Evolutionary conservation across 2,113 vertebrate genomes (phyloP).

Genomic region (Collichthys lucidus): DNA sequence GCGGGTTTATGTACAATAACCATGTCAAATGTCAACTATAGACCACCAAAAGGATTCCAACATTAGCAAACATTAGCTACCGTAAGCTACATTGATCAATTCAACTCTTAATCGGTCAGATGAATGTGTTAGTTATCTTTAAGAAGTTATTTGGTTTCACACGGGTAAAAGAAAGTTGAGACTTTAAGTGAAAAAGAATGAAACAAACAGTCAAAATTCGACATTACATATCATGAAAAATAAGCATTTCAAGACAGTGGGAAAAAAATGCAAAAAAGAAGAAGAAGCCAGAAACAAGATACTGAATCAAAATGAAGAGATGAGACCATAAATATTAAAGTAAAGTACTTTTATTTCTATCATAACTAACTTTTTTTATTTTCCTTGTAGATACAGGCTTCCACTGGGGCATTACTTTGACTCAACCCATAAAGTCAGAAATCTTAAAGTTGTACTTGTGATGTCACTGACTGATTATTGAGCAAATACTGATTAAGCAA

Average conservation of each 20-base stretch:
- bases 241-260: not conserved
- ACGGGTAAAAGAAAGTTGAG: not conserved
- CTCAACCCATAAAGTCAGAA: not conserved
- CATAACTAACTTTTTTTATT: not conserved
- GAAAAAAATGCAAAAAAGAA: not conserved
- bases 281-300: too few species aligned
- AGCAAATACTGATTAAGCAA: not conserved
- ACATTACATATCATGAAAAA: not conserved
- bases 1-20: not conserved
- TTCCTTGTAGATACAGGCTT: not conserved
- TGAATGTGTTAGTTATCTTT: not conserved
- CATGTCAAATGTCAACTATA: too few species aligned
- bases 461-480: not conserved
- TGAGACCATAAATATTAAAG: too few species aligned
- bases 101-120: not conserved
- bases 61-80: too few species aligned
- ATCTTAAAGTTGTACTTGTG: not conserved
- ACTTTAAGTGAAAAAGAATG: too few species aligned
- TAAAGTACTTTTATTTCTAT: too few species aligned
- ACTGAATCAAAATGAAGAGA: too few species aligned
- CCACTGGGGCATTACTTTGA: not conserved
- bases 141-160: not conserved
- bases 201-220: too few species aligned
- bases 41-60: not conserved
- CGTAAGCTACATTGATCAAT: too few species aligned